phyloP scores from a whole-genome alignment of 2,888 invertebrate genomes.

The Ecliptopera silaceata region DNA sequence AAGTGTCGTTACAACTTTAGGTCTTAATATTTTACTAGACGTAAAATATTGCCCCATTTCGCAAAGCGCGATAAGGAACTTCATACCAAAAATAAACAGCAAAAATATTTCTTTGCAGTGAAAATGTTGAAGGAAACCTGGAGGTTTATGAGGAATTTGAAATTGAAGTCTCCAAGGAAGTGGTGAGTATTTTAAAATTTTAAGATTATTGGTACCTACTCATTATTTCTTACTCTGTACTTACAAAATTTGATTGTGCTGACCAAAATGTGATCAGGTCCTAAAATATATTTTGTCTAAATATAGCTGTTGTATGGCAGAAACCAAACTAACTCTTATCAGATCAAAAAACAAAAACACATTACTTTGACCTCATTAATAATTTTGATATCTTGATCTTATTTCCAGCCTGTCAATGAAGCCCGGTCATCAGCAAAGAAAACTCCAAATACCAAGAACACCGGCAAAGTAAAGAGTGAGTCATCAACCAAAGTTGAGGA shows the following conservation, averaged over 20 bases:
- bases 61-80: too few species aligned
- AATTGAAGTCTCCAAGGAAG: slow-evolving; percentile 72
- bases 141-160: slow-evolving; percentile 81
- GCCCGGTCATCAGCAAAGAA: slow-evolving; percentile 50
- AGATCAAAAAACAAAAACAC: too few species aligned
- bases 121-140: slow-evolving; percentile 76
- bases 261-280: too few species aligned
- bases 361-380: background rate
- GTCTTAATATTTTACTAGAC: too few species aligned
- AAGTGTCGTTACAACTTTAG: too few species aligned
- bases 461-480: slow-evolving; percentile 58
- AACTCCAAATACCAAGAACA: slow-evolving; percentile 57
- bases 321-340: too few species aligned
- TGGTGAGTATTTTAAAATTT: slow-evolving; percentile 49
- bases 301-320: too few species aligned
- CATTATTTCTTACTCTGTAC: too few species aligned
- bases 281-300: too few species aligned
- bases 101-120: slow-evolving; percentile 48
- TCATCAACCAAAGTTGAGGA: slow-evolving; percentile 53
- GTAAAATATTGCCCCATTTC: too few species aligned
- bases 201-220: background rate
- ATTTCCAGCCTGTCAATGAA: slow-evolving; percentile 66
- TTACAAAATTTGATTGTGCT: too few species aligned
- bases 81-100: too few species aligned
- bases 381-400: background rate